Evolutionary conservation across 1,140 invertebrate genomes (phyloP).

Genomic region (Schmidtea mediterranea): DNA sequence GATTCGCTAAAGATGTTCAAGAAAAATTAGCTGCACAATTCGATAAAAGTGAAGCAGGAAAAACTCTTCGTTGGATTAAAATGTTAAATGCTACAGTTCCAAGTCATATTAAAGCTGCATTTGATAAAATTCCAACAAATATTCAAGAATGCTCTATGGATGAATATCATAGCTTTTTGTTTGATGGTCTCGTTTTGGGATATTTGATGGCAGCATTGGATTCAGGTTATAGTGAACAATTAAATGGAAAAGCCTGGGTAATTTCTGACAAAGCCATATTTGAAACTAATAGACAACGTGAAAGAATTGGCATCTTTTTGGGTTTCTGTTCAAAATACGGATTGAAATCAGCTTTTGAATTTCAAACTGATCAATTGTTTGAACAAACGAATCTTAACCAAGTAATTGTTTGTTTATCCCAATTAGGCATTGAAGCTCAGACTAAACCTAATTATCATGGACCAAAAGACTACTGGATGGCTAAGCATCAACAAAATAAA

Average conservation of each 20-base stretch:
- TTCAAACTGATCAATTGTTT: constrained; percentile 3
- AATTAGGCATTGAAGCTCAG: constrained; percentile 7
- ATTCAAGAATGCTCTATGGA: background rate
- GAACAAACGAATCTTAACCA: constrained; percentile 2
- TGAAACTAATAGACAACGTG: background rate
- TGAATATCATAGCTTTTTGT: background rate
- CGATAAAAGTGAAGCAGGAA: constrained; percentile 1
- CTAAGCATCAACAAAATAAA: constrained; percentile 34
- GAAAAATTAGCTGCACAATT: background rate
- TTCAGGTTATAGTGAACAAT: background rate
- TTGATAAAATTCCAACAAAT: background rate
- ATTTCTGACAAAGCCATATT: background rate
- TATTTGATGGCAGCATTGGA: constrained; percentile 1
- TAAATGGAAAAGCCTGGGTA: background rate
- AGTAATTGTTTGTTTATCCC: constrained; percentile 1
- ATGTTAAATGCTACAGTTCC: background rate
- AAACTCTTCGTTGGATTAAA: background rate
- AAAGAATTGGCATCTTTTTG: background rate
- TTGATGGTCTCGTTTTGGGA: background rate
- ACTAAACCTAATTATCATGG: constrained; percentile 6
- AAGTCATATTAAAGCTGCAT: background rate
- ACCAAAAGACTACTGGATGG: constrained; percentile 7
- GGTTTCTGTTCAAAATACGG: background rate
- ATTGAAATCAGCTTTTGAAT: background rate
- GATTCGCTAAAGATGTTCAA: constrained; percentile 3